A percentile compares a stretch with the other conserved stretches of the same genome.
These are phyloP conservation scores for Drosophila atripex DNA, from an alignment of 2,888 invertebrate genomes.

Conservation along the genomic window DNA sequence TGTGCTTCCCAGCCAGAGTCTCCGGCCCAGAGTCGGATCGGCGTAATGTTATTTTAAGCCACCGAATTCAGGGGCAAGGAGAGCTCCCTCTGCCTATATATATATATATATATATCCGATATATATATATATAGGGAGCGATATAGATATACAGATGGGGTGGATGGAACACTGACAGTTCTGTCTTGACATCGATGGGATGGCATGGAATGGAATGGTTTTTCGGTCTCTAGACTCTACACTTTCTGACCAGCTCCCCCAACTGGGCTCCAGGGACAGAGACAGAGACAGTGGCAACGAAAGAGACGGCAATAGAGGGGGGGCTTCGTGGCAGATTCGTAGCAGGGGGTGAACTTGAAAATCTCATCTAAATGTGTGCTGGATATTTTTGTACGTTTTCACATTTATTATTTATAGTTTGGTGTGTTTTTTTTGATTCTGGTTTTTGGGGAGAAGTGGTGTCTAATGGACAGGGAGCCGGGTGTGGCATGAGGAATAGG, in stretches of 20 bases:
- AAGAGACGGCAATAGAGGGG: too few relatives aligned
- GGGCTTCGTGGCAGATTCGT: constrained; percentile 23
- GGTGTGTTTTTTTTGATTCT: background rate
- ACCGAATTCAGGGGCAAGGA: constrained; percentile 3
- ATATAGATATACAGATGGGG: background rate
- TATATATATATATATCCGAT: background rate
- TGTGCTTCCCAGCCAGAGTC: constrained; percentile 51
- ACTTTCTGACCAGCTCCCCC: constrained; percentile 30
- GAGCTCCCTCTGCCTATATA: background rate
- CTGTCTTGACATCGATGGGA: constrained; percentile 60
- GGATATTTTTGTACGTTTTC: constrained; percentile 60
- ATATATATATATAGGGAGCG: background rate
- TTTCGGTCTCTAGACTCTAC: constrained; percentile 22
- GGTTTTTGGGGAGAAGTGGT: background rate
- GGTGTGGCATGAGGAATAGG: background rate
- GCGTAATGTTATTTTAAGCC: constrained; percentile 71
- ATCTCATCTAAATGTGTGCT: constrained; percentile 49
- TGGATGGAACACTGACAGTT: constrained; percentile 49
- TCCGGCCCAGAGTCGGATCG: constrained; percentile 27
- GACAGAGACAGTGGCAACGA: too few relatives aligned
- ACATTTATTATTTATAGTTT: constrained; percentile 35
- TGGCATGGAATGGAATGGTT: constrained; percentile 53
- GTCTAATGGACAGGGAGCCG: background rate
- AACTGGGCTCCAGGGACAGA: background rate
- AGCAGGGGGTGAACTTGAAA: constrained; percentile 77